phyloP scores from a whole-genome alignment of 2,888 invertebrate genomes.

The Phytoseiulus persimilis region DNA sequence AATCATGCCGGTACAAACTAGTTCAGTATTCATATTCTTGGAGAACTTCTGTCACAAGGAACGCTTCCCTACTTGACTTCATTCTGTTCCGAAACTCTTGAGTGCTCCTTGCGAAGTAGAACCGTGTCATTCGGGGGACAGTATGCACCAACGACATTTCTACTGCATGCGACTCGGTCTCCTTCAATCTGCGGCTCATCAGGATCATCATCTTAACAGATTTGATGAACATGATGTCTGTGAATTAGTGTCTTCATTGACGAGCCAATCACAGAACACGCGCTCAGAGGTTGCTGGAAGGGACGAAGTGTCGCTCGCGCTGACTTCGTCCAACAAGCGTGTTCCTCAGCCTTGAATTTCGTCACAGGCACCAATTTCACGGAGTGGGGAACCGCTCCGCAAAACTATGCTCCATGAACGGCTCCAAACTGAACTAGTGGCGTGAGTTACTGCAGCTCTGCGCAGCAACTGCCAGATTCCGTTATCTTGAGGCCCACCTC shows the following conservation, averaged over 20 bases:
- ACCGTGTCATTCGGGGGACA: background rate
- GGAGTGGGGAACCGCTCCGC: background rate
- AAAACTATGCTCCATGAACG: background rate
- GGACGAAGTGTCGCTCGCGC: background rate
- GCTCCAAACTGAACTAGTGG: conserved; percentile 11
- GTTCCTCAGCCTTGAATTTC: conserved; percentile 18
- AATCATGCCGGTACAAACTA: background rate
- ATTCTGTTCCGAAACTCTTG: background rate
- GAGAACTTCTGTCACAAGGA: background rate
- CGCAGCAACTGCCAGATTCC: too few relatives aligned
- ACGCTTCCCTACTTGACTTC: background rate
- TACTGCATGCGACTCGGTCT: background rate
- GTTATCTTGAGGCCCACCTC: too few relatives aligned
- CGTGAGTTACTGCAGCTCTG: too few relatives aligned
- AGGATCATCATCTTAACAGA: conserved; percentile 11
- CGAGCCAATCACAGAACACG: too few relatives aligned
- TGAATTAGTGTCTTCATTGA: too few relatives aligned
- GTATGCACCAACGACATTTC: background rate
- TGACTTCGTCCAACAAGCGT: conserved; percentile 18
- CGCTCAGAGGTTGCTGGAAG: too few relatives aligned
- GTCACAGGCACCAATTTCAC: conserved; percentile 7
- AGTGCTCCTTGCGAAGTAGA: background rate
- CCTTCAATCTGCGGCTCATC: background rate
- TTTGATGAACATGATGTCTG: background rate
- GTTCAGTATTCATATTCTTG: background rate